These are phyloP conservation scores for Hemiprocne comata DNA, from an alignment of 2,113 vertebrate species.

Conservation along the genomic window DNA sequence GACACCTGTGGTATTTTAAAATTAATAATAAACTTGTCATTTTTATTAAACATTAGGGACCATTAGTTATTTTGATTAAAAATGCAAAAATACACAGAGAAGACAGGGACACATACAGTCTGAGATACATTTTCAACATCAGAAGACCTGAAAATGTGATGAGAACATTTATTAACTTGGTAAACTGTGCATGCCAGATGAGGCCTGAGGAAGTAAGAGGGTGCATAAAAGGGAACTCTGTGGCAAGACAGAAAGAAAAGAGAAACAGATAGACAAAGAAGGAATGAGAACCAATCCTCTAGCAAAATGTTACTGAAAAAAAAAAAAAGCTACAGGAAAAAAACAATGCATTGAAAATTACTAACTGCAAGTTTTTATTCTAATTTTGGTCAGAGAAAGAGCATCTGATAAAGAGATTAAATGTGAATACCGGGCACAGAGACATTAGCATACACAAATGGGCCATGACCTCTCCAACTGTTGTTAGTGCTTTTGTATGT, in stretches of 20 bases:
- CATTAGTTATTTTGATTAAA: neutral
- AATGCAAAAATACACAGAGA: neutral
- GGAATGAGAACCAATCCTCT: neutral
- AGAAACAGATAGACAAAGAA: neutral
- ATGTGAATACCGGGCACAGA: neutral
- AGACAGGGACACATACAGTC: neutral
- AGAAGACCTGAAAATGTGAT: neutral
- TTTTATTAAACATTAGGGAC: neutral
- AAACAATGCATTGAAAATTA: neutral
- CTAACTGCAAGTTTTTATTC: neutral
- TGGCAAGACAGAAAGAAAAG: neutral
- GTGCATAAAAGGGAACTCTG: neutral
- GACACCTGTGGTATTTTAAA: neutral
- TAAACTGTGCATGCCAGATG: neutral
- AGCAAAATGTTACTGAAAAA: neutral
- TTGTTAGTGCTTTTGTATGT: neutral
- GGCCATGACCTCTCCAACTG: conserved; percentile 11
- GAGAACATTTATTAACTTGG: neutral
- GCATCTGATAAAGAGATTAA: neutral
- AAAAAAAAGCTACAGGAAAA: neutral
- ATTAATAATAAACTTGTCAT: neutral
- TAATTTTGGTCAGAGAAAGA: neutral
- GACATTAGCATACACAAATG: neutral
- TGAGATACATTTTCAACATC: neutral
- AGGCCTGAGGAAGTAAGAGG: neutral